phyloP scores from a whole-genome alignment of 2,797 vertebrate species.

The Pangasius mekongensis region DNA sequence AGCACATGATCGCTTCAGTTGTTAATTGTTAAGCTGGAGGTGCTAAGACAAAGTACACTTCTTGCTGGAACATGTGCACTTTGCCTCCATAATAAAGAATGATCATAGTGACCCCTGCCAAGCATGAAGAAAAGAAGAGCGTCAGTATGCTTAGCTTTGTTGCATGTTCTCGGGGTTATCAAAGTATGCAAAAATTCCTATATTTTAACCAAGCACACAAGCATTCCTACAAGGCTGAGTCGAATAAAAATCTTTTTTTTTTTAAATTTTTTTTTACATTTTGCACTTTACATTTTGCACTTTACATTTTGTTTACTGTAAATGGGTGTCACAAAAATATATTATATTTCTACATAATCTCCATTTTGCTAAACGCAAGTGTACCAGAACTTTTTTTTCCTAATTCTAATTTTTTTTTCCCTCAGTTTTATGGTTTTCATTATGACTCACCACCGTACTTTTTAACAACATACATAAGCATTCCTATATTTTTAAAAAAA shows the following conservation, averaged over 20 bases:
- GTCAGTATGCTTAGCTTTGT: background rate
- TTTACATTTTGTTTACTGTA: background rate
- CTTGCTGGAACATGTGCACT: constrained; percentile 37
- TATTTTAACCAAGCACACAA: background rate
- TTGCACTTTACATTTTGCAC: background rate
- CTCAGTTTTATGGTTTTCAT: background rate
- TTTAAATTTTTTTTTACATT: no score
- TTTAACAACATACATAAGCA: background rate
- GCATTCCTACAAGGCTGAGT: background rate
- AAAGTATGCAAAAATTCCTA: background rate
- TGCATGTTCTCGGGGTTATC: background rate
- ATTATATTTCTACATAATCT: background rate
- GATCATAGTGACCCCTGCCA: background rate
- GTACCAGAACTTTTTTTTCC: background rate
- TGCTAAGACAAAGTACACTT: constrained; percentile 23
- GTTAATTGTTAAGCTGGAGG: constrained; percentile 55
- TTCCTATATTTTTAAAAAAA: background rate
- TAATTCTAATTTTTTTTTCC: background rate
- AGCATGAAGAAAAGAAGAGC: background rate
- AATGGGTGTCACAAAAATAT: background rate
- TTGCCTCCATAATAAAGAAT: constrained; percentile 46
- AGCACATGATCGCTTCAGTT: background rate
- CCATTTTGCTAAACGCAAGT: background rate
- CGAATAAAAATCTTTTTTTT: no score
- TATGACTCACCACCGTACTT: background rate